Conservation (phyloP, 2,888 invertebrate genomes). For the Didymodactylos carnosus region DNA sequence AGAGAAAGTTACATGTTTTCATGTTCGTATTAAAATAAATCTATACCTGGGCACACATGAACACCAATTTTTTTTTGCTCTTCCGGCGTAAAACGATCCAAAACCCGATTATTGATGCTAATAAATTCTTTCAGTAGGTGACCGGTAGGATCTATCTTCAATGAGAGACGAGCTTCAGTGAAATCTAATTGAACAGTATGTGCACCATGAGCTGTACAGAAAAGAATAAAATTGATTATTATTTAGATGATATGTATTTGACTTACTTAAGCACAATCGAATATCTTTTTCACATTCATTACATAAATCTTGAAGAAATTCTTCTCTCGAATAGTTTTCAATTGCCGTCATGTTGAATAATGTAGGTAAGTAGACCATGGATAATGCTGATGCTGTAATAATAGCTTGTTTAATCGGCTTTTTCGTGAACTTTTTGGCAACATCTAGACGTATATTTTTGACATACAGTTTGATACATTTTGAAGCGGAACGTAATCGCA, state of each 20-base stretch:
- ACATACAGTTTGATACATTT: no score
- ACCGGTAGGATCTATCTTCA: not conserved
- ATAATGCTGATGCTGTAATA: not conserved
- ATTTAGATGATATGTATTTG: no score
- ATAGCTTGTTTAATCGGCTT: no score
- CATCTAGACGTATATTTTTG: no score
- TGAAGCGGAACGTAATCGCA: no score
- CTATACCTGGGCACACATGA: not conserved
- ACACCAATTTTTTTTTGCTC: not conserved
- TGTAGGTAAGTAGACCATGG: not conserved
- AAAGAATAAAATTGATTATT: no score
- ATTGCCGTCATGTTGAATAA: not conserved
- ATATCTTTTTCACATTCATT: not conserved
- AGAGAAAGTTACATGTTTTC: no score
- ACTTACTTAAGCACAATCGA: no score
- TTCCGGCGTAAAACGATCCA: not conserved
- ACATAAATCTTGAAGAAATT: not conserved
- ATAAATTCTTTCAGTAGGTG: not conserved
- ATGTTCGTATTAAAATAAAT: no score
- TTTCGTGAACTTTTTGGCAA: no score
- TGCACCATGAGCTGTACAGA: not conserved
- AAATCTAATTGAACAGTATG: not conserved
- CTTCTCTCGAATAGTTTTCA: not conserved
- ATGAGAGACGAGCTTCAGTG: not conserved
- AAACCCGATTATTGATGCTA: not conserved